phyloP scores from a whole-genome alignment of 2,113 vertebrate species.

The Rutilus rutilus region DNA sequence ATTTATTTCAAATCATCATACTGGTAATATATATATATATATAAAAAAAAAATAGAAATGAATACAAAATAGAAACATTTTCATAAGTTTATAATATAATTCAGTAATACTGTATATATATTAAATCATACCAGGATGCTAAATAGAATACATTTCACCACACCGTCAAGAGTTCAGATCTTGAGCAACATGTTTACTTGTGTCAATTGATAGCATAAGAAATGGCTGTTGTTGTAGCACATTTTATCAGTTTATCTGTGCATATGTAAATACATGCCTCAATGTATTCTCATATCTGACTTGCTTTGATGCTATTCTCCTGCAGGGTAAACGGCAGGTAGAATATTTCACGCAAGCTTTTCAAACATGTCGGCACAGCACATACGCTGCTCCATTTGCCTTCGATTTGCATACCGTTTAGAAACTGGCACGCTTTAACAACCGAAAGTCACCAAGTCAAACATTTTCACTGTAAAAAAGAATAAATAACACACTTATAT shows the following conservation, averaged over 20 bases:
- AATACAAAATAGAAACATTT: background rate
- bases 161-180: background rate
- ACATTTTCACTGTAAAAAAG: background rate
- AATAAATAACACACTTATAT: background rate
- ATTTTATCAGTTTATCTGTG: constrained; percentile 47
- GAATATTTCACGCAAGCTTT: constrained; percentile 40
- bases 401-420: constrained; percentile 40
- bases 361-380: constrained; percentile 22
- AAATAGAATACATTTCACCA: background rate
- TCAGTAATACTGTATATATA: background rate
- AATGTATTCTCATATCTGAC: constrained; percentile 28
- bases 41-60: background rate
- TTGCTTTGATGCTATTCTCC: constrained; percentile 41
- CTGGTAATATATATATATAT: too few species aligned
- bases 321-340: constrained; percentile 42
- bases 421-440: constrained; percentile 15
- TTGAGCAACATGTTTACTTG: background rate
- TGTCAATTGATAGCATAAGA: background rate
- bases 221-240: constrained; percentile 44
- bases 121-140: background rate
- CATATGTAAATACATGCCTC: constrained; percentile 55
- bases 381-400: constrained; percentile 56
- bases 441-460: background rate
- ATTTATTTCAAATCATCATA: too few species aligned
- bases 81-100: background rate